Conservation (phyloP, 2,888 invertebrate genomes). For the Pseudococcus viburni region DNA sequence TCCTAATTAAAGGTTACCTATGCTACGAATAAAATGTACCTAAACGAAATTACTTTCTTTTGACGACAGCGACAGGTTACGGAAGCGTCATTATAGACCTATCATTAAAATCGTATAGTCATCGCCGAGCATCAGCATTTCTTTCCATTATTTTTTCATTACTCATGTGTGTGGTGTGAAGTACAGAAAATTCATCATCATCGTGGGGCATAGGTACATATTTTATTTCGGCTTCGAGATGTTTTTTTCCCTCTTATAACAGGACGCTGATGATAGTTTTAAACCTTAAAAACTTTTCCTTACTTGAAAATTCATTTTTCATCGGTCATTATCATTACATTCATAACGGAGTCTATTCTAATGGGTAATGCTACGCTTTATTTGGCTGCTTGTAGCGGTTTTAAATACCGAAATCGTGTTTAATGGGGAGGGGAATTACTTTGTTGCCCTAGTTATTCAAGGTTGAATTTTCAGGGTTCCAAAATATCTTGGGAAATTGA, state of each 20-base stretch:
- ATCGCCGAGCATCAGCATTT: neutral
- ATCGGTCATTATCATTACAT: too few relatives aligned
- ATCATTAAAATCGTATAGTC: slow-evolving; percentile 3
- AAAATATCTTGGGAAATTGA: too few relatives aligned
- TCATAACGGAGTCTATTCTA: neutral
- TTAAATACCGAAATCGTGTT: neutral
- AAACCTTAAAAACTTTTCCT: neutral
- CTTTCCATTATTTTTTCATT: slow-evolving; percentile 41
- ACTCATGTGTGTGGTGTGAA: slow-evolving; percentile 28
- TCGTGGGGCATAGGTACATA: neutral
- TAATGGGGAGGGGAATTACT: neutral
- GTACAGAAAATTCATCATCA: slow-evolving; percentile 12
- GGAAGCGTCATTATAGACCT: neutral
- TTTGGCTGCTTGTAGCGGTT: neutral
- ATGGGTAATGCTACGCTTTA: neutral
- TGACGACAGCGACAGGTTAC: slow-evolving; percentile 15
- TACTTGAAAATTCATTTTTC: neutral
- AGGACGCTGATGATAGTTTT: slow-evolving; percentile 1
- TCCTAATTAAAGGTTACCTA: slow-evolving; percentile 30
- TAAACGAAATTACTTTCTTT: slow-evolving; percentile 26
- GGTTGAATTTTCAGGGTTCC: too few relatives aligned
- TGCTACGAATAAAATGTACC: neutral
- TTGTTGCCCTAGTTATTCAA: too few relatives aligned
- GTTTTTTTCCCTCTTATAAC: neutral
- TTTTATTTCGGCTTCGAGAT: neutral